These are phyloP conservation scores for Microcebus tavaratra DNA, from an alignment of 2,113 vertebrate species.

Conservation along the genomic window DNA sequence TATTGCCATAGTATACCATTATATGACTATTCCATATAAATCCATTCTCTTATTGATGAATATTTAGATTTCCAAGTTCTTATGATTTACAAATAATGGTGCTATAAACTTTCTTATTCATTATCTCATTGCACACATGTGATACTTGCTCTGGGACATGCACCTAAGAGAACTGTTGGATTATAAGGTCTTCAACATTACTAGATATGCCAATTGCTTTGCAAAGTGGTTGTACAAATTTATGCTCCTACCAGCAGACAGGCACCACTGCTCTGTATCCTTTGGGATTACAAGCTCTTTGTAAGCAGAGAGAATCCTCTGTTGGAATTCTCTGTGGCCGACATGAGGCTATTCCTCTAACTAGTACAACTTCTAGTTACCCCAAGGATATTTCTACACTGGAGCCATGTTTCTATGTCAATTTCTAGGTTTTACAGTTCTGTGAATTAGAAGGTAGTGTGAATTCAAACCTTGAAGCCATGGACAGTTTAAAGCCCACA, in stretches of 20 bases:
- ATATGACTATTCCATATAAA: background rate
- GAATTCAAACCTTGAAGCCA: background rate
- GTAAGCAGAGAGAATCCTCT: background rate
- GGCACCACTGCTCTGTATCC: too few species aligned
- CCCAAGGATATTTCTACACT: background rate
- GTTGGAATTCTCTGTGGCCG: background rate
- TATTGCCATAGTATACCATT: background rate
- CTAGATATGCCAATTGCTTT: background rate
- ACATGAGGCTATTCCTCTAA: background rate
- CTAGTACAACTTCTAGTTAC: background rate
- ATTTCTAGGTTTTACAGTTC: background rate
- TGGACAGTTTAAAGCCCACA: background rate
- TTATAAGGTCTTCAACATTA: background rate
- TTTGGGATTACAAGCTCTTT: background rate
- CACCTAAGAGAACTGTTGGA: background rate
- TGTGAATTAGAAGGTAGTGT: background rate
- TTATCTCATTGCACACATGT: background rate
- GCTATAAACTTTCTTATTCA: background rate
- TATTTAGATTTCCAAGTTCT: background rate
- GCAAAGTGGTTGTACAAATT: background rate
- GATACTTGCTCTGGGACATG: background rate
- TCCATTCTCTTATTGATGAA: background rate
- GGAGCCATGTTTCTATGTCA: background rate
- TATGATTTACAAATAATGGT: background rate
- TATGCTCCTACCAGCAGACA: background rate